Conservation (phyloP, 2,888 invertebrate genomes). For the Hypolimnas misippus region DNA sequence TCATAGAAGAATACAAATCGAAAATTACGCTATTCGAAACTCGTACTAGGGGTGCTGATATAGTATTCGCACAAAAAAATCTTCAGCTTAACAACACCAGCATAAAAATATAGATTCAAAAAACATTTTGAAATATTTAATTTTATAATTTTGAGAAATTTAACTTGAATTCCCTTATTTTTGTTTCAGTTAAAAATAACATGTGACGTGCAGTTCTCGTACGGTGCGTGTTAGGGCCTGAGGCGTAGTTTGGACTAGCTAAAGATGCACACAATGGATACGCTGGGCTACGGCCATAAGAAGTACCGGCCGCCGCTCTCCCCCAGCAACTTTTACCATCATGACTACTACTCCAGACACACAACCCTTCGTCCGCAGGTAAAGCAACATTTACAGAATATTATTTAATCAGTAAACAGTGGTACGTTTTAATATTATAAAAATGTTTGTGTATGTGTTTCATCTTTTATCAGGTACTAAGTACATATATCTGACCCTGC, state of each 20-base stretch:
- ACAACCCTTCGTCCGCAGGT: constrained; percentile 81
- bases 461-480: too few species aligned
- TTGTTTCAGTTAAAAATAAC: constrained; percentile 46
- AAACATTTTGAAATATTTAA: too few species aligned
- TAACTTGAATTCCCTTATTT: constrained; percentile 13
- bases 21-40: too few species aligned
- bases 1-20: too few species aligned
- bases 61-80: too few species aligned
- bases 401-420: neutral
- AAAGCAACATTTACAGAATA: constrained; percentile 23
- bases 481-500: too few species aligned
- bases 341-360: constrained; percentile 80
- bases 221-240: constrained; percentile 30
- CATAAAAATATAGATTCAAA: too few species aligned
- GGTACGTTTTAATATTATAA: neutral
- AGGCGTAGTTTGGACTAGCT: constrained; percentile 49
- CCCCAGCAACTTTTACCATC: constrained; percentile 84
- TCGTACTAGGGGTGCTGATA: too few species aligned
- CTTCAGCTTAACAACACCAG: too few species aligned
- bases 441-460: too few species aligned
- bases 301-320: constrained; percentile 86
- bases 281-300: constrained; percentile 86
- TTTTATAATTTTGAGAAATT: too few species aligned
- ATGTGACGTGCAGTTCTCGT: constrained; percentile 40
- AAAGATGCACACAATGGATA: constrained; percentile 84